These are phyloP conservation scores for Cirrhinus mrigala DNA, from an alignment of 2,797 vertebrate species.

Conservation along the genomic window DNA sequence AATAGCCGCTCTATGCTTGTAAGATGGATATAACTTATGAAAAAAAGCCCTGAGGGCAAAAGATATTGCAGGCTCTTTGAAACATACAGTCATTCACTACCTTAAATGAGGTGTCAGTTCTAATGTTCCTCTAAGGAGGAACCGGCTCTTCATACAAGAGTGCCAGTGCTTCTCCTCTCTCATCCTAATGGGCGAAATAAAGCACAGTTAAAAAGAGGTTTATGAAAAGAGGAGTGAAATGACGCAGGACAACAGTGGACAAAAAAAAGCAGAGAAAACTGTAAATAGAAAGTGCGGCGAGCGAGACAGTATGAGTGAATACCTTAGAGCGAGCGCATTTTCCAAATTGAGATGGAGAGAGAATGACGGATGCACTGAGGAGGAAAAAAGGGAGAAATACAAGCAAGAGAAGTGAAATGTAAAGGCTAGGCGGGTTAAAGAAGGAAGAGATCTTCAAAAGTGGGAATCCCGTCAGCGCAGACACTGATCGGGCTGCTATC, in stretches of 20 bases:
- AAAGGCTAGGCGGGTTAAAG: not conserved
- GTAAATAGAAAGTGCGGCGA: conserved; percentile 33
- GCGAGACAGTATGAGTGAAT: not conserved
- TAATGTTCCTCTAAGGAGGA: conserved; percentile 57
- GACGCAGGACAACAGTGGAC: conserved; percentile 18
- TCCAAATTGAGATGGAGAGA: conserved; percentile 25
- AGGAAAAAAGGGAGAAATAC: conserved; percentile 22
- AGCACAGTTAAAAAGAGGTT: conserved; percentile 39
- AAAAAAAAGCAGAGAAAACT: conserved; percentile 1
- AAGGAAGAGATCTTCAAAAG: conserved; percentile 56
- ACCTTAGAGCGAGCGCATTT: not conserved
- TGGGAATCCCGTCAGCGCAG: conserved; percentile 70
- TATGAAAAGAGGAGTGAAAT: conserved; percentile 28
- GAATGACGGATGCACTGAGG: conserved; percentile 2
- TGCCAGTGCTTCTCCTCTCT: conserved; percentile 35
- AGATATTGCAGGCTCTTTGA: conserved; percentile 43
- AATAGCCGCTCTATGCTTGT: conserved; percentile 12
- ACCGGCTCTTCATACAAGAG: conserved; percentile 47
- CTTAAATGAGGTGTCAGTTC: conserved; percentile 58
- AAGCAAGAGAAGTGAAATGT: not conserved
- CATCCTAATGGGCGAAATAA: conserved; percentile 23
- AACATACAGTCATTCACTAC: conserved; percentile 55
- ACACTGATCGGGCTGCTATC: conserved; percentile 74
- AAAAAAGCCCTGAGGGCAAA: conserved; percentile 16
- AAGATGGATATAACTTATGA: conserved; percentile 33